phyloP scores from a whole-genome alignment of 2,888 invertebrate species.

The Belgica antarctica region DNA sequence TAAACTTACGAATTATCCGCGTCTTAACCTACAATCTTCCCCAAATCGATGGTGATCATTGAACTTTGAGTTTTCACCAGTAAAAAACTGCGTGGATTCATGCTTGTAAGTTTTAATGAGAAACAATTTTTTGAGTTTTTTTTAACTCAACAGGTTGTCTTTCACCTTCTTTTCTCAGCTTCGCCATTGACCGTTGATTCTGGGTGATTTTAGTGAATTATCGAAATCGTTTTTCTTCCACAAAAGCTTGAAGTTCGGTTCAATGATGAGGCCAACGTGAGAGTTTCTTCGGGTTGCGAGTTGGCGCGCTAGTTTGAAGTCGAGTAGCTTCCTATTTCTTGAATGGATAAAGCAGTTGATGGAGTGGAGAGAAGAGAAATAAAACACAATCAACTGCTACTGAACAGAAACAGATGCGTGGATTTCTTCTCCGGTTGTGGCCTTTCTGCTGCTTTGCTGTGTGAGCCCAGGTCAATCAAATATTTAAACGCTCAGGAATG shows the following conservation, averaged over 20 bases:
- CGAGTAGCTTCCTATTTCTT: background rate
- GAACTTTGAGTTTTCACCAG: constrained; percentile 30
- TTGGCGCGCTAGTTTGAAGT: background rate
- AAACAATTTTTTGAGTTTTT: background rate
- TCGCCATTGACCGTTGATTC: background rate
- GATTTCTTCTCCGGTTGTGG: background rate
- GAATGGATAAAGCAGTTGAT: background rate
- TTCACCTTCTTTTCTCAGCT: constrained; percentile 27
- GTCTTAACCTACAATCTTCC: too few species aligned
- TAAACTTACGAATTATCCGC: too few species aligned
- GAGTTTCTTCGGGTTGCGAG: too few species aligned
- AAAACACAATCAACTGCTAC: constrained; percentile 25
- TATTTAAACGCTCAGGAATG: background rate
- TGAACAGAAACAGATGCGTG: constrained; percentile 17
- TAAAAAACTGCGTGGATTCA: background rate
- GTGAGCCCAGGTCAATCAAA: background rate
- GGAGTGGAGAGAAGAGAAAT: constrained; percentile 17
- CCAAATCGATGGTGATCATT: constrained; percentile 33
- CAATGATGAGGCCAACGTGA: too few species aligned
- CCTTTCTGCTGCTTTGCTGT: too few species aligned
- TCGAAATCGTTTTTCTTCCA: background rate
- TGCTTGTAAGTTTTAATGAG: constrained; percentile 13
- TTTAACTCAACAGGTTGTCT: constrained; percentile 35
- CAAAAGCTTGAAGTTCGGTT: too few species aligned
- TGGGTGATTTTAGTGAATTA: constrained; percentile 13